Evolutionary conservation across 1,140 invertebrate species (phyloP).

Genomic region (Monochamus saltuarius): DNA sequence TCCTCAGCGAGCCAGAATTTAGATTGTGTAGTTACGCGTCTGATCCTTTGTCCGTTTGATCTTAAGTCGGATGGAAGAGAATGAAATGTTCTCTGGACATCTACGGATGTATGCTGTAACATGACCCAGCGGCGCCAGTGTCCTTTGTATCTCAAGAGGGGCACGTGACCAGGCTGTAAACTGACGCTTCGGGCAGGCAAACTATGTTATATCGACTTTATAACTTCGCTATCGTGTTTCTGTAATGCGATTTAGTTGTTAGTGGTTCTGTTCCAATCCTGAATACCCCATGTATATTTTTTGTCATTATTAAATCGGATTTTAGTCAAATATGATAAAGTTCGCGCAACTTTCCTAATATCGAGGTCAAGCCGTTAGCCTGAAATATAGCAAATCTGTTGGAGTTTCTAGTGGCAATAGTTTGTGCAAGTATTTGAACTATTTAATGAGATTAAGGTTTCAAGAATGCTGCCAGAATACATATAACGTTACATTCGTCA

Average conservation of each 20-base stretch:
- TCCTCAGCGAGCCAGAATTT: slow-evolving; percentile 10
- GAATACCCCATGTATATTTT: slow-evolving; percentile 31
- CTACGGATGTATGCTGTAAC: slow-evolving; percentile 7
- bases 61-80: slow-evolving; percentile 12
- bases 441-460: slow-evolving; percentile 20
- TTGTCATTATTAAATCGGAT: slow-evolving; percentile 31
- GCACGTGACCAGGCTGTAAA: slow-evolving; percentile 38
- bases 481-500: too few species aligned
- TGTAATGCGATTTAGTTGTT: slow-evolving; percentile 46
- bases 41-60: slow-evolving; percentile 27
- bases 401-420: neutral
- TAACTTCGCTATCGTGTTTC: slow-evolving; percentile 46
- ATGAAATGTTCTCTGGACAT: slow-evolving; percentile 19
- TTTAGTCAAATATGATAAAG: slow-evolving; percentile 25
- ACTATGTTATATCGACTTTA: slow-evolving; percentile 45
- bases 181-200: slow-evolving; percentile 29
- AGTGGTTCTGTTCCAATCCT: slow-evolving; percentile 26
- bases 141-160: slow-evolving; percentile 23
- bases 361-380: slow-evolving; percentile 7
- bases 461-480: neutral
- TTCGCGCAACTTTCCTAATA: slow-evolving; percentile 17
- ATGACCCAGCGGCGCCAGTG: slow-evolving; percentile 4
- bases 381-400: slow-evolving; percentile 12
- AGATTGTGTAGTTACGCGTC: slow-evolving; percentile 26
- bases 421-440: slow-evolving; percentile 13